A percentile compares a stretch with the other conserved stretches of the same genome.
Evolutionary conservation across 2,113 vertebrate genomes (phyloP).

Genomic region (Lasiurus cinereus): DNA sequence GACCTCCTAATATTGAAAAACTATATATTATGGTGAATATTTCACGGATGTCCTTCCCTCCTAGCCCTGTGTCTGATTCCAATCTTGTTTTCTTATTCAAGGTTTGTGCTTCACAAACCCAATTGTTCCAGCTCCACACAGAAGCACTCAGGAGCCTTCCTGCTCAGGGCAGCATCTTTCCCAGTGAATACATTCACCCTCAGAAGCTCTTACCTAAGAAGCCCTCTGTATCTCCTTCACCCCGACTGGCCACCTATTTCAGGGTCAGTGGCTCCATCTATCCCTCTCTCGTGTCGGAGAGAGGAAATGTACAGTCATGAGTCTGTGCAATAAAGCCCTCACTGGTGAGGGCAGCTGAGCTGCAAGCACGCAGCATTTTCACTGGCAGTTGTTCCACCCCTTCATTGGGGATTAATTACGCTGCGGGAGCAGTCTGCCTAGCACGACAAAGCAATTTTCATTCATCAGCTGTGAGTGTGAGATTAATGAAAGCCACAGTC

Average conservation of each 20-base stretch:
- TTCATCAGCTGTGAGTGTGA: constrained; percentile 50
- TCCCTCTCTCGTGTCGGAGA: constrained; percentile 17
- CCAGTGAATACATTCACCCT: background rate
- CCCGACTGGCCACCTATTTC: constrained; percentile 45
- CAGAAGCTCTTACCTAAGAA: background rate
- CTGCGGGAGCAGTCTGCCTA: background rate
- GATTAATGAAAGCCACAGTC: constrained; percentile 49
- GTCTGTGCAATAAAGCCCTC: background rate
- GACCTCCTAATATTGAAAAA: background rate
- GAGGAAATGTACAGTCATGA: constrained; percentile 27
- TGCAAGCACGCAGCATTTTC: constrained; percentile 62
- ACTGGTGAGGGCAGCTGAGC: background rate
- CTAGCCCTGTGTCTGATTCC: background rate
- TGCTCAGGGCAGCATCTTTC: background rate
- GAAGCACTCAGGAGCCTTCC: background rate
- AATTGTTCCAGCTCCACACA: background rate
- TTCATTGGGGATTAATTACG: constrained; percentile 70
- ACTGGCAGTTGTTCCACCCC: constrained; percentile 51
- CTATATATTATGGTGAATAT: background rate
- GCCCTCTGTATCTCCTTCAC: background rate
- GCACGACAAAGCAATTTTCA: constrained; percentile 64
- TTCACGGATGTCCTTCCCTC: background rate
- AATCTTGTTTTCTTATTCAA: background rate
- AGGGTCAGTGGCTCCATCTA: background rate
- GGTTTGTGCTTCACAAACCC: background rate